Conservation (phyloP, 23 tunicate genomes). For the Styela clava region DNA sequence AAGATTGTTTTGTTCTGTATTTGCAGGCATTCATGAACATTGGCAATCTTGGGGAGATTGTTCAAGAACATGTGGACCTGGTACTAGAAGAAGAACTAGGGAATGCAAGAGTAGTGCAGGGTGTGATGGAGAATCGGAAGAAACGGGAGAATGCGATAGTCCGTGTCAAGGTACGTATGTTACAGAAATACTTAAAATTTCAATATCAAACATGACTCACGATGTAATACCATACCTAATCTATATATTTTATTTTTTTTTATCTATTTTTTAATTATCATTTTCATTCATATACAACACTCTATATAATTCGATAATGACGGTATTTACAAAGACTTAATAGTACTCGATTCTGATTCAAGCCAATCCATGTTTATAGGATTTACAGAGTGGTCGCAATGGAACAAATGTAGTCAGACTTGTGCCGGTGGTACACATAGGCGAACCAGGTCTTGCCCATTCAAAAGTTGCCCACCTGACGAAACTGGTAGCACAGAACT, state of each 20-base stretch:
- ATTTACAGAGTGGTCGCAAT: constrained; percentile 32
- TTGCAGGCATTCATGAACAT: not conserved
- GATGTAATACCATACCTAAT: too few species aligned
- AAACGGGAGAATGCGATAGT: not conserved
- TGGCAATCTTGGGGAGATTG: not conserved
- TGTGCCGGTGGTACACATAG: constrained; percentile 29
- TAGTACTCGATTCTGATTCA: too few species aligned
- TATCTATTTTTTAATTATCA: too few species aligned
- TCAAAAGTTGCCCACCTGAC: not conserved
- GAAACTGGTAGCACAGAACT: not conserved
- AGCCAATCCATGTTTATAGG: too few species aligned
- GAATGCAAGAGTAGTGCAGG: not conserved
- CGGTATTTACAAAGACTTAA: too few species aligned
- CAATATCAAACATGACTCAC: too few species aligned
- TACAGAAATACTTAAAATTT: too few species aligned
- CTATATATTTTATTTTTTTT: too few species aligned
- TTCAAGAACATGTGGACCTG: not conserved
- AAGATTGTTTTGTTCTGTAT: too few species aligned
- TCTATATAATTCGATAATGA: too few species aligned
- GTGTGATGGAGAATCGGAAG: not conserved
- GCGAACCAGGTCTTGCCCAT: constrained; percentile 22
- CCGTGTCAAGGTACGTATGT: not conserved
- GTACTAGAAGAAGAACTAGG: not conserved
- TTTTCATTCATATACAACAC: too few species aligned
- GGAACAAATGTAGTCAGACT: constrained; percentile 16